Conservation (phyloP, 2,888 invertebrate genomes). For the Dinocampus coccinellae region DNA sequence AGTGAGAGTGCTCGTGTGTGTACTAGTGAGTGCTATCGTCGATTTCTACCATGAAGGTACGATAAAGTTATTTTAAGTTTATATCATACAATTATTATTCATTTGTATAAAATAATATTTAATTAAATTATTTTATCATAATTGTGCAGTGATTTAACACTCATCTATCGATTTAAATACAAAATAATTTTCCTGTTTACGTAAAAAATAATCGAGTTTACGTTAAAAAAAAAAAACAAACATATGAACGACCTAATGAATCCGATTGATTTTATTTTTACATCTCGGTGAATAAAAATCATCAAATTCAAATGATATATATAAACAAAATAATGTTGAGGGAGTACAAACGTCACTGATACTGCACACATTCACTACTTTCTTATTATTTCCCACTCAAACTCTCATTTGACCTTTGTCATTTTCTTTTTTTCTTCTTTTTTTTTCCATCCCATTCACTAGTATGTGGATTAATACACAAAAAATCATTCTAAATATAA, state of each 20-base stretch:
- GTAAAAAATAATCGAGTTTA: too few species aligned
- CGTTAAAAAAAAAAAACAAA: too few species aligned
- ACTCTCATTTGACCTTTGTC: background rate
- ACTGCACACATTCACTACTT: background rate
- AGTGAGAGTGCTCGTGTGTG: conserved; percentile 68
- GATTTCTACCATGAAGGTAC: conserved; percentile 65
- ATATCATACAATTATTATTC: conserved; percentile 9
- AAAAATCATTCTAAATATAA: background rate
- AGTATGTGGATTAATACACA: background rate
- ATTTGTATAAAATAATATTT: background rate
- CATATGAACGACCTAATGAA: background rate
- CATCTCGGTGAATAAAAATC: too few species aligned
- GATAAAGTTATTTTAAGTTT: conserved; percentile 28
- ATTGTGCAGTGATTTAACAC: background rate
- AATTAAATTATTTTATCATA: background rate
- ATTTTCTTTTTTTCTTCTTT: background rate
- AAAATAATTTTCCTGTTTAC: too few species aligned
- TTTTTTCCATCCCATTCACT: background rate
- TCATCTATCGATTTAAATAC: background rate
- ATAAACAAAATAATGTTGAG: background rate
- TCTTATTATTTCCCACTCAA: background rate
- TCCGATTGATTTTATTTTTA: background rate
- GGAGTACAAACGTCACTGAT: background rate
- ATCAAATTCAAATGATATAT: too few species aligned
- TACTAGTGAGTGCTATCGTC: conserved; percentile 58